phyloP scores from a whole-genome alignment of 2,888 invertebrate genomes.

The Aleiodes alternator region DNA sequence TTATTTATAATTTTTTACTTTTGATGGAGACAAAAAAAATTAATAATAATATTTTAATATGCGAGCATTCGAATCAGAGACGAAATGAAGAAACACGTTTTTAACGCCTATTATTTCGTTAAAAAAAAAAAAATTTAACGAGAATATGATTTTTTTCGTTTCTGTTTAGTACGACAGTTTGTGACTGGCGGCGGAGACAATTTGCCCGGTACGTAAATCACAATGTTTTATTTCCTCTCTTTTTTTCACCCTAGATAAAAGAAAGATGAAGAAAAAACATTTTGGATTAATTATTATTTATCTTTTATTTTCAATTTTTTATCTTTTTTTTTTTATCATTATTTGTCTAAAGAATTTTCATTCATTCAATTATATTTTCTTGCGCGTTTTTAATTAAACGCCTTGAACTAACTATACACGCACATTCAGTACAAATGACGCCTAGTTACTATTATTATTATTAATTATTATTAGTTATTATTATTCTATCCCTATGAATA shows the following conservation, averaged over 20 bases:
- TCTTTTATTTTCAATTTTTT: slow-evolving; percentile 3
- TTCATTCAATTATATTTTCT: slow-evolving; percentile 2
- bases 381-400: slow-evolving; percentile 1
- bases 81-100: slow-evolving; percentile 56
- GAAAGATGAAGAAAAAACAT: slow-evolving; percentile 42
- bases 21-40: slow-evolving; percentile 35
- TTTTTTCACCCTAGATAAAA: slow-evolving; percentile 60
- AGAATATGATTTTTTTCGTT: slow-evolving; percentile 74
- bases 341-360: neutral
- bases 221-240: slow-evolving; percentile 71
- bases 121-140: slow-evolving; percentile 64
- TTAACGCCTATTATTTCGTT: slow-evolving; percentile 61
- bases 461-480: no score
- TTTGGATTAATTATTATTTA: slow-evolving; percentile 40
- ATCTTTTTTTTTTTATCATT: neutral
- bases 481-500: no score
- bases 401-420: slow-evolving; percentile 16
- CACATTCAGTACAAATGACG: slow-evolving; percentile 14
- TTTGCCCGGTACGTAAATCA: slow-evolving; percentile 77
- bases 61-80: slow-evolving; percentile 58
- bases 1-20: slow-evolving; percentile 41
- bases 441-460: no score
- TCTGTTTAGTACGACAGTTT: slow-evolving; percentile 77
- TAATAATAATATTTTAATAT: neutral
- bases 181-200: slow-evolving; percentile 77